Conservation (phyloP, 2,888 invertebrate genomes). For the Epistrophe eligans region DNA sequence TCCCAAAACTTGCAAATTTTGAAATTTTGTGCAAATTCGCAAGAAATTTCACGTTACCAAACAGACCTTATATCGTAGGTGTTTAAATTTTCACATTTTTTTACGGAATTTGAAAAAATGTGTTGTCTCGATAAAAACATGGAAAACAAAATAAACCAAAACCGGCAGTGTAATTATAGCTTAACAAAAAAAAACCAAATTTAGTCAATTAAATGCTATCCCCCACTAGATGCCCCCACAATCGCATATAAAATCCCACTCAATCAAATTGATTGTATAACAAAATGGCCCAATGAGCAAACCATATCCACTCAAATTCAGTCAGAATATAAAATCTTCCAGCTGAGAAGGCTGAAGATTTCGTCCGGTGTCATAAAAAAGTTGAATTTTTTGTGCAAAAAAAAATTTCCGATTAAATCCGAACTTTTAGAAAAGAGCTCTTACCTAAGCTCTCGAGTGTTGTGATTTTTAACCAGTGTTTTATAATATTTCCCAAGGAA, state of each 20-base stretch:
- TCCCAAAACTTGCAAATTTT: too few relatives aligned
- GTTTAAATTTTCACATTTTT: too few relatives aligned
- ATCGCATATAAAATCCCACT: constrained; percentile 38
- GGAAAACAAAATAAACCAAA: too few relatives aligned
- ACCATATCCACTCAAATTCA: constrained; percentile 73
- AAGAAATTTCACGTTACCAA: too few relatives aligned
- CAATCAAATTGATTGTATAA: constrained; percentile 57
- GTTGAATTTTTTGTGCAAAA: constrained; percentile 31
- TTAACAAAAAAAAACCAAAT: not conserved
- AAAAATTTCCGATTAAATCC: constrained; percentile 34
- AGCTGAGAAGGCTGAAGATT: constrained; percentile 84
- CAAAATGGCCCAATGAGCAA: constrained; percentile 40
- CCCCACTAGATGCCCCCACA: constrained; percentile 14
- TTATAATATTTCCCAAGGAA: constrained; percentile 71
- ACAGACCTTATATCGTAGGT: too few relatives aligned
- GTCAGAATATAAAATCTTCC: constrained; percentile 83
- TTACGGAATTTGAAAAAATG: too few relatives aligned
- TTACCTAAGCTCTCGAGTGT: constrained; percentile 42
- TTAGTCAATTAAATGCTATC: not conserved
- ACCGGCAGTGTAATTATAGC: not conserved
- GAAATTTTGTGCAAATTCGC: too few relatives aligned
- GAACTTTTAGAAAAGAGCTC: constrained; percentile 13
- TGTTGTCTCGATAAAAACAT: too few relatives aligned
- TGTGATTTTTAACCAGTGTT: constrained; percentile 67
- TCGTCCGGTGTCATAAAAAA: constrained; percentile 58